phyloP scores from a whole-genome alignment of 2,113 vertebrate species.

The Onychostruthus taczanowskii region DNA sequence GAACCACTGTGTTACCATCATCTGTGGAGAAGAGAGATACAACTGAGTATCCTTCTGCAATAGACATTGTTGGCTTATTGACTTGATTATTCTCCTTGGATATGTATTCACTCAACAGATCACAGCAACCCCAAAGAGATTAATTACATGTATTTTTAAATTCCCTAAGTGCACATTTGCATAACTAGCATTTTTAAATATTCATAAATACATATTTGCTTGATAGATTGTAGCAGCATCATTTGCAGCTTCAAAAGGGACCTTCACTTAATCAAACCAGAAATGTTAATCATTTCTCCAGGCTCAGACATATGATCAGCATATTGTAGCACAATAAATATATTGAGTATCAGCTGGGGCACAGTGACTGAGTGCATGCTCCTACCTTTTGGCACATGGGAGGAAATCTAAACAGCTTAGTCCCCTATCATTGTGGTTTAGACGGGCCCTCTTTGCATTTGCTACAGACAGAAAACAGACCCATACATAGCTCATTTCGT shows the following conservation, averaged over 20 bases:
- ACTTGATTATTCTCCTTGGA: conserved; percentile 49
- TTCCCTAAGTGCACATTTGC: conserved; percentile 65
- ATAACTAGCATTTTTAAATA: conserved; percentile 67
- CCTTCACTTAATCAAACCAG: conserved; percentile 58
- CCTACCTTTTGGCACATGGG: neutral
- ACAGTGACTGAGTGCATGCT: neutral
- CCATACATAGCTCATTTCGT: neutral
- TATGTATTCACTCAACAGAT: conserved; percentile 59
- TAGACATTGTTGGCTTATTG: conserved; percentile 14
- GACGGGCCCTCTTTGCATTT: neutral
- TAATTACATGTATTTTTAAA: conserved; percentile 66
- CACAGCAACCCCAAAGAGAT: conserved; percentile 56
- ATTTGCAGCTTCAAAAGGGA: conserved; percentile 63
- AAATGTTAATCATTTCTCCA: conserved; percentile 58
- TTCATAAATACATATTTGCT: conserved; percentile 69
- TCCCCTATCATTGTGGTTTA: neutral
- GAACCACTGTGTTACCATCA: neutral
- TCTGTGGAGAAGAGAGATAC: neutral
- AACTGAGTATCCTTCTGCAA: neutral
- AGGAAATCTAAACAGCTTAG: conserved; percentile 16
- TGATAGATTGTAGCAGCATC: conserved; percentile 52
- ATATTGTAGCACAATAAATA: conserved; percentile 43
- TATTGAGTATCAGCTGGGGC: neutral
- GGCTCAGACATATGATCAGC: conserved; percentile 55
- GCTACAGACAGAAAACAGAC: neutral